Evolutionary conservation across 2,797 vertebrate species (phyloP).

Genomic region (Pseudomugil tenellus): DNA sequence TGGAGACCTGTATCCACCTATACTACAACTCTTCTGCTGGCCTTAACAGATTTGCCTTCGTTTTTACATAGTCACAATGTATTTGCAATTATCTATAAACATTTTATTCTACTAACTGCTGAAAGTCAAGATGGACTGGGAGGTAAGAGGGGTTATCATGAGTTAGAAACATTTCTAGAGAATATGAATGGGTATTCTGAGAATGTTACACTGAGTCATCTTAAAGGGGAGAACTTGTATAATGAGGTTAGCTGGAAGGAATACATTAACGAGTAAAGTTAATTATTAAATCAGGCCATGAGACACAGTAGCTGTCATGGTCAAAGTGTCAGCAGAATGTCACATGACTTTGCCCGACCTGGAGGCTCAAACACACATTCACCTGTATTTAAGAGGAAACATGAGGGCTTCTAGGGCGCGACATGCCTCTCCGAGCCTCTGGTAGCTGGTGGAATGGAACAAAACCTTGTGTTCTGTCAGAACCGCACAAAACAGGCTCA

Average conservation of each 20-base stretch:
- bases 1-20: too few species aligned
- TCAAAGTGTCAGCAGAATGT: slow-evolving; percentile 27
- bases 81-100: not conserved
- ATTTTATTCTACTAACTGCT: not conserved
- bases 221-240: not conserved
- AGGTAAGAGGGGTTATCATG: not conserved
- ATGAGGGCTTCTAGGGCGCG: slow-evolving; percentile 95
- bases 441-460: slow-evolving; percentile 97
- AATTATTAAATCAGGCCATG: slow-evolving; percentile 43
- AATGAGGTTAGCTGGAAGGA: not conserved
- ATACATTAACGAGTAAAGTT: slow-evolving; percentile 31
- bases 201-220: not conserved
- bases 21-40: not conserved
- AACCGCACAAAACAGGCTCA: slow-evolving; percentile 95
- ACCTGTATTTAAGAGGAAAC: slow-evolving; percentile 99
- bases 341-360: slow-evolving; percentile 9
- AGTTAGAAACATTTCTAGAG: not conserved
- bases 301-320: slow-evolving; percentile 10
- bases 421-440: slow-evolving; percentile 94
- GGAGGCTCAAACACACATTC: slow-evolving; percentile 36
- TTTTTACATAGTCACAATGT: not conserved
- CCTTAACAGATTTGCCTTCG: not conserved
- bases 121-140: not conserved
- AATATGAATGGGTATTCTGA: not conserved
- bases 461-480: slow-evolving; percentile 98